Base-by-base conservation (phyloP, 1,140 invertebrate species). In the Camponotus floridanus region DNA sequence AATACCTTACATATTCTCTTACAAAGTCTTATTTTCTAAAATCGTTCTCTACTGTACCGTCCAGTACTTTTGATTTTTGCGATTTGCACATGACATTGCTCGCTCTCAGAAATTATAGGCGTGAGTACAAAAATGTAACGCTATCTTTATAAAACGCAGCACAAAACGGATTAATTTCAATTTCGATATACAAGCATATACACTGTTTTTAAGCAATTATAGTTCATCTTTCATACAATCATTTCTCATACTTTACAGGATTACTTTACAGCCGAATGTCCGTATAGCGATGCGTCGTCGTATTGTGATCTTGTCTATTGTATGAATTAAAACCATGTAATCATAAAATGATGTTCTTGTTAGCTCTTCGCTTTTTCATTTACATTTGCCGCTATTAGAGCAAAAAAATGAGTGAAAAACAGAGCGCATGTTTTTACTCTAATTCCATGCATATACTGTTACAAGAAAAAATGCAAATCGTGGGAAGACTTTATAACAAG, bases 51-150 rank as follows among this genome's bases (percentile, higher is more conserved):
- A 70, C 8, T 31, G 42, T 65, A 79, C 42, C 33, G 31, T 83
- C 55, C 45, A 74, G 68, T 57, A 83, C 68, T 83, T 83, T 83
- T 83, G 78, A 81, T 51, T 81, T 81, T 68, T 61, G 68, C 55
- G 79, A 36, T 74, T 83, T 83, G 55, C 79, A 45, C 67, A 61
- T 26, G 26, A 55, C 79, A 68, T 81, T 26, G 42, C 55, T 62
- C 55, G 39, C 55, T 48, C 57, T 61, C 26, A n/a, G 31, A 83
- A 83, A 83, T 74, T 42, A 74, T 45, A 83, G 13, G 31, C 13
- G 68, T 33, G 31, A 61, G 61, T 57, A 61, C 33, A 36, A 45
- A 73, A 70, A 18, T 51, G 15, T 71, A 70, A 73, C 55, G 68
- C 4, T 62, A 45, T 21, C 7, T 3, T 71, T 51, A 18, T 39